Evolutionary conservation across 1,140 invertebrate species (phyloP), one percentile per base, ranked within the genome.

Genomic region (Galleria mellonella): DNA sequence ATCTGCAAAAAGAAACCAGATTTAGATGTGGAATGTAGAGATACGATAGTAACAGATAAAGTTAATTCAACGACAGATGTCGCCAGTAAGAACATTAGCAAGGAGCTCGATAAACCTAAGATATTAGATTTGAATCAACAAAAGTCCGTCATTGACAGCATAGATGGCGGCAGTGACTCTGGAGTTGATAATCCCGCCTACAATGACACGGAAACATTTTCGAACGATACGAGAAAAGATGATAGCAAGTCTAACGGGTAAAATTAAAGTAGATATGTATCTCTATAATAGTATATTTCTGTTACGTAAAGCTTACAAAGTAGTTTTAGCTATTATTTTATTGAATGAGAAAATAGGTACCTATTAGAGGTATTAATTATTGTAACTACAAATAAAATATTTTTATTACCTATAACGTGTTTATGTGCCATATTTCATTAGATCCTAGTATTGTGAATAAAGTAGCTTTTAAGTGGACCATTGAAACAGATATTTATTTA

Each of bases 131-230:
- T 6, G 40, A 54, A 5, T 51, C 42, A 36, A 36, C 38, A 27
- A 51, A 72, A 71, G 42, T 55, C 62, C 33, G 39, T 50, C 0
- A 9, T 58, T 6, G 69, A 85, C 46, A 78, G 51, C 47, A 76
- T 56, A 69, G 78, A 75, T 76, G 78, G 74, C 70, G 65, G 71
- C 42, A 79, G 67, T 44, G 71, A 86, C 33, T 85, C 79, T 5
- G 88, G 87, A 13, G 66, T 87, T 0, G 79, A 85, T 32, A 89
- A 90, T 60, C 81, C 75, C 0, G 79, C 78, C 0, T 88, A 86
- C 47, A 81, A 72, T 28, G 72, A 78, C 12, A 83, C 76, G 0
- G 83, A 84, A 17, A 57, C 31, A 13, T 23, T 6, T 23, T 39
- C 43, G 17, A 45, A 47, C 32, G 43, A 60, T 46, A 42, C 45